A percentile compares a stretch with the other conserved stretches of the same genome.
Conservation (phyloP, 2,888 invertebrate genomes). For the Amblyjoppa proteus region DNA sequence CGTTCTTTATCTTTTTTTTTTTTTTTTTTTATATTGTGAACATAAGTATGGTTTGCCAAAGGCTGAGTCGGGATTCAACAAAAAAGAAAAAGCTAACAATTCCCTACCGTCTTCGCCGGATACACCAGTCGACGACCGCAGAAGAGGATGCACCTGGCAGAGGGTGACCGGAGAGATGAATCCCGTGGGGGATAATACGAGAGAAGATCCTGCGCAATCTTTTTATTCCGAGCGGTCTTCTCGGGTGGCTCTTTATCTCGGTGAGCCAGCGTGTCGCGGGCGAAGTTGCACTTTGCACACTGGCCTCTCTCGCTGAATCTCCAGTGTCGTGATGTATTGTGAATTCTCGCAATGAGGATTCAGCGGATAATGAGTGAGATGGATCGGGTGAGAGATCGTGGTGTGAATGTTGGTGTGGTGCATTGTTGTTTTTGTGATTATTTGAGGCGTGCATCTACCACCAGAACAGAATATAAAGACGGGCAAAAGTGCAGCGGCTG, state of each 20-base stretch:
- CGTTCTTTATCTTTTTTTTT: slow-evolving; percentile 13
- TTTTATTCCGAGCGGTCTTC: background rate
- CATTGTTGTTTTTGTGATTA: slow-evolving; percentile 22
- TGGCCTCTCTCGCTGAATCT: background rate
- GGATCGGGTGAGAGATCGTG: background rate
- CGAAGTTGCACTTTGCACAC: slow-evolving; percentile 35
- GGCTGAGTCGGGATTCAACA: background rate
- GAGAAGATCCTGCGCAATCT: background rate
- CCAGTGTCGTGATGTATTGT: slow-evolving; percentile 10
- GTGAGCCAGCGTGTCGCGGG: background rate
- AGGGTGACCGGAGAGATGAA: background rate
- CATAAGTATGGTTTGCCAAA: background rate
- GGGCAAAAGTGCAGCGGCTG: background rate
- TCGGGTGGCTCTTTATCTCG: background rate
- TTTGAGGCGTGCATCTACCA: background rate
- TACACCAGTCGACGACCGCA: slow-evolving; percentile 37
- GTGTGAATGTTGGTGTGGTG: background rate
- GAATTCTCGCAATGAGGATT: background rate
- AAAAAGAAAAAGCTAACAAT: slow-evolving; percentile 16
- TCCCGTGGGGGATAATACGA: slow-evolving; percentile 8
- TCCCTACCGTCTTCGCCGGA: slow-evolving; percentile 20
- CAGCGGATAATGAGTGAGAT: background rate
- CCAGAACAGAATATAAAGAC: background rate
- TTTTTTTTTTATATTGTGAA: slow-evolving; percentile 5
- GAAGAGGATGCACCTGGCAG: slow-evolving; percentile 38